Evolutionary conservation across 2,113 vertebrate genomes (phyloP).

Genomic region (Erinaceus europaeus): DNA sequence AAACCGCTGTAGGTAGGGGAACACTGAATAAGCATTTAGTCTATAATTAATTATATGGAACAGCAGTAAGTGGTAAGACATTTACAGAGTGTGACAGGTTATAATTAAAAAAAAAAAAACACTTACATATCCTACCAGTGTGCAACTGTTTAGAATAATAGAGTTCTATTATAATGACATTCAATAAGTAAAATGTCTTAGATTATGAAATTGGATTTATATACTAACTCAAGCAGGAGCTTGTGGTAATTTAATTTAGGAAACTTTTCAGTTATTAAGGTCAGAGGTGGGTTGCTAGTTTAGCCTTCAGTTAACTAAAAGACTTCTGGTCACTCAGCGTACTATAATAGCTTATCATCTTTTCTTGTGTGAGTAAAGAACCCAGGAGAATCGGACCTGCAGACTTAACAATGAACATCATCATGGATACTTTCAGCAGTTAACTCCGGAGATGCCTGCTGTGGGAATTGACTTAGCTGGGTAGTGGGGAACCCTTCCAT

Average conservation of each 20-base stretch:
- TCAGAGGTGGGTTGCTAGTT: background rate
- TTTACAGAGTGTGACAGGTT: background rate
- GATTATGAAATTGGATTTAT: background rate
- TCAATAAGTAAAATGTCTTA: slow-evolving; percentile 36
- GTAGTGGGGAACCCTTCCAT: slow-evolving; percentile 71
- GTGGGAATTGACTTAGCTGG: slow-evolving; percentile 66
- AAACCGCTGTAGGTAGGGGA: slow-evolving; percentile 28
- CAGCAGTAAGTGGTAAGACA: background rate
- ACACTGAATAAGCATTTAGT: background rate
- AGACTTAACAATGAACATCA: background rate
- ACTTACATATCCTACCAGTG: background rate
- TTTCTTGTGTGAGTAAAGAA: slow-evolving; percentile 23
- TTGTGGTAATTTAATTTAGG: slow-evolving; percentile 45
- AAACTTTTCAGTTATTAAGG: slow-evolving; percentile 34
- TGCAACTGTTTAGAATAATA: slow-evolving; percentile 19
- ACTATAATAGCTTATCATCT: background rate
- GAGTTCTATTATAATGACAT: slow-evolving; percentile 44
- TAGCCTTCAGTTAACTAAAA: background rate
- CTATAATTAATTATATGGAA: slow-evolving; percentile 26
- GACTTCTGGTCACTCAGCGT: background rate
- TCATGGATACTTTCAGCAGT: slow-evolving; percentile 1
- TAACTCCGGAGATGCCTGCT: slow-evolving; percentile 42
- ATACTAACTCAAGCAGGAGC: background rate
- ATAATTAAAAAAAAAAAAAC: slow-evolving; percentile 35
- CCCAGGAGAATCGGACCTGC: background rate